Percentiles rank a stretch among this genome's conserved stretches.
Conservation (phyloP, 1,140 invertebrate species). For the Philopotamus ludificatus region DNA sequence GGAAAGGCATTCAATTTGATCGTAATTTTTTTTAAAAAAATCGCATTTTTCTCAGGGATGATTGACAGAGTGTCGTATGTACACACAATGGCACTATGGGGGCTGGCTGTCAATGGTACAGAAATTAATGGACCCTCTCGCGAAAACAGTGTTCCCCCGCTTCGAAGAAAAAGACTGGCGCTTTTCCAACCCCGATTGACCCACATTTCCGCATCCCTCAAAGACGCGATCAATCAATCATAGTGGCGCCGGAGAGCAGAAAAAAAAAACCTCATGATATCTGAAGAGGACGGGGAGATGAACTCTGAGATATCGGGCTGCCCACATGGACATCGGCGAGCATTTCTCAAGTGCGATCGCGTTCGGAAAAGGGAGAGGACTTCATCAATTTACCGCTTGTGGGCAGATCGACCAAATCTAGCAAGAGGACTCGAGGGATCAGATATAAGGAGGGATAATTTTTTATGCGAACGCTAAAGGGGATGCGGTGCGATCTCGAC, state of each 20-base stretch:
- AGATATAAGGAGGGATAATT: no score
- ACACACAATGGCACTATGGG: slow-evolving; percentile 30
- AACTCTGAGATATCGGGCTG: neutral
- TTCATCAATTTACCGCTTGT: neutral
- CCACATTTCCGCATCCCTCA: neutral
- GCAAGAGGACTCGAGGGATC: no score
- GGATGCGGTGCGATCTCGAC: no score
- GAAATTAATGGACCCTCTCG: slow-evolving; percentile 34
- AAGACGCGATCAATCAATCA: slow-evolving; percentile 38
- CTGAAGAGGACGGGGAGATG: slow-evolving; percentile 1
- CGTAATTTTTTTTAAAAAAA: no score
- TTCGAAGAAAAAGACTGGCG: slow-evolving; percentile 5
- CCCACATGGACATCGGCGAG: no score
- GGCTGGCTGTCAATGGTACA: slow-evolving; percentile 32
- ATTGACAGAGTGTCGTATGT: slow-evolving; percentile 33
- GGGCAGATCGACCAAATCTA: neutral
- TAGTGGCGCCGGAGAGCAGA: slow-evolving; percentile 29
- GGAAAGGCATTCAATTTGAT: no score
- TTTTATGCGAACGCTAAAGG: no score
- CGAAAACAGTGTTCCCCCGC: slow-evolving; percentile 9
- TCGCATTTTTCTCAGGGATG: slow-evolving; percentile 18
- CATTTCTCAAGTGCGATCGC: no score
- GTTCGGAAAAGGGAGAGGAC: neutral
- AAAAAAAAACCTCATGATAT: no score
- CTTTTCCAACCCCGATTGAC: neutral